phyloP scores from a whole-genome alignment of 2,888 invertebrate genomes.

The Dromius quadrimaculatus region DNA sequence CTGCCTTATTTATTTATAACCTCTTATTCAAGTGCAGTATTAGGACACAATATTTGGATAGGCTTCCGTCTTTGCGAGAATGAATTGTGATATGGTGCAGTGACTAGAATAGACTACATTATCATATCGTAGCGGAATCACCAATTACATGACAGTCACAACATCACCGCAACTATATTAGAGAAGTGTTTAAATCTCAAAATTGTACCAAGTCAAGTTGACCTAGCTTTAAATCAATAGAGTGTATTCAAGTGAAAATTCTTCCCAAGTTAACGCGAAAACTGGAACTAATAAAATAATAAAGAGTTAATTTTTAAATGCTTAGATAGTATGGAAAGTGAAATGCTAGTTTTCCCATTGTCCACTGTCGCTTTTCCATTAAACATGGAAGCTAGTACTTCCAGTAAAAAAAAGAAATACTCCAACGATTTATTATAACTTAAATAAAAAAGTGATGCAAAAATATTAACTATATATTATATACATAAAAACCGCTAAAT shows the following conservation, averaged over 20 bases:
- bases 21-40: neutral
- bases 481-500: slow-evolving; percentile 51
- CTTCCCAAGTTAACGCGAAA: slow-evolving; percentile 38
- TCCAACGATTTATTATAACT: slow-evolving; percentile 50
- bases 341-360: slow-evolving; percentile 44
- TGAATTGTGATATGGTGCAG: slow-evolving; percentile 4
- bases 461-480: slow-evolving; percentile 49
- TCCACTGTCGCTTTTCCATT: slow-evolving; percentile 46
- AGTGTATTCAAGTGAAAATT: slow-evolving; percentile 42
- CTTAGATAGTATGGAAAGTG: slow-evolving; percentile 44
- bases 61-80: slow-evolving; percentile 15
- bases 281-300: slow-evolving; percentile 16
- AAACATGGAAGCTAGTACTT: slow-evolving; percentile 47
- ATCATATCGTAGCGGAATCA: slow-evolving; percentile 22
- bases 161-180: slow-evolving; percentile 34
- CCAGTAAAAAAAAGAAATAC: slow-evolving; percentile 47
- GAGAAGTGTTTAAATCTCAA: slow-evolving; percentile 33
- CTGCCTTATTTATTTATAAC: neutral
- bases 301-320: slow-evolving; percentile 38
- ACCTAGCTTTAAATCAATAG: slow-evolving; percentile 45
- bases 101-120: slow-evolving; percentile 8
- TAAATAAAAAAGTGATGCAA: slow-evolving; percentile 50
- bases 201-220: slow-evolving; percentile 50
- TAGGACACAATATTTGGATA: slow-evolving; percentile 15
- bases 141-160: slow-evolving; percentile 17